Base-by-base conservation (phyloP, 2,113 vertebrate genomes). In the Melanerpes formicivorus region DNA sequence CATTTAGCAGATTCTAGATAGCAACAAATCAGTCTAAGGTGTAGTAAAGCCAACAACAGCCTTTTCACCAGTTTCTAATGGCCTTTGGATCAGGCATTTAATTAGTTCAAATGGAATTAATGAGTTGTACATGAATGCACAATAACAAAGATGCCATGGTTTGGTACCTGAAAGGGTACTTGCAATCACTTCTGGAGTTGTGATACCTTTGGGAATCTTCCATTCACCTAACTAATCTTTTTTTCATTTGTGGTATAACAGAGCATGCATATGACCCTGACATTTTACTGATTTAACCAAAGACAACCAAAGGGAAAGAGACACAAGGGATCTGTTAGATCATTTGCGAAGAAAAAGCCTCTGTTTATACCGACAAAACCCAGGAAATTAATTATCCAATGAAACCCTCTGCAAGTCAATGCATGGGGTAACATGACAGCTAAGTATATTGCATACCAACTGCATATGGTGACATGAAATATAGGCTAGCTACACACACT, bases 331-430 rank as follows among this genome's bases (percentile, higher is more conserved):
- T 80, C 58, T 64, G 54, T 90, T 85, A 86, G 85, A 91, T 63
- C n/a, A 83, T 78, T 89, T 92, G 30, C 58, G 78, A 88, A 83
- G 65, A 80, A 91, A 87, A 92, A 83, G 34, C 7, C 52, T 78
- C 22, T 44, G 29, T 80, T 92, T 64, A 70, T 58, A 85, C 69
- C 19, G 48, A 92, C 17, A 85, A 89, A 92, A 93, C 72, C 18
- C 12, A 50, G 64, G 18, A 62, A 74, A 90, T 87, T 84, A 55
- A 84, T 90, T 90, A 84, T 29, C 52, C 78, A 89, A 44, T 92
- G 30, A 91, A 91, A 60, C 14, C 0, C 0, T 48, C 44, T 48
- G 48, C 48, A 89, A 64, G 18, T 67, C 50, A 63, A 58, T 25
- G 26, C 37, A 69, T 40, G 27, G 30, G 46, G 84, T 60, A 91